Percentiles rank a stretch among this genome's conserved stretches.
Evolutionary conservation across 2,888 invertebrate species (phyloP).

Genomic region (Leptinotarsa juncta): DNA sequence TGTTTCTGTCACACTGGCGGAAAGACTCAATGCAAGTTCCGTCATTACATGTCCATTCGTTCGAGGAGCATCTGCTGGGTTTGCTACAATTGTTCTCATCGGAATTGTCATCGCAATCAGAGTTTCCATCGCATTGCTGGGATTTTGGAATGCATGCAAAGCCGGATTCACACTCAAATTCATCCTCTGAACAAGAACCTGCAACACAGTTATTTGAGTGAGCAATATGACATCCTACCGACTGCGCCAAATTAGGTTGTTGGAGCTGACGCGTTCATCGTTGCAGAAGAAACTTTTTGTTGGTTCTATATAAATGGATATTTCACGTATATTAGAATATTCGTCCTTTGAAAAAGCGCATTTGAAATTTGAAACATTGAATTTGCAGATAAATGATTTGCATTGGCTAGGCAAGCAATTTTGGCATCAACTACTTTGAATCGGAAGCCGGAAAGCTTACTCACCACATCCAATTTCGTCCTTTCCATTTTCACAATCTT

Average conservation of each 20-base stretch:
- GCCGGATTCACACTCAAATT: constrained; percentile 75
- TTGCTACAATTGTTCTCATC: constrained; percentile 70
- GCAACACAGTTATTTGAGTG: constrained; percentile 21
- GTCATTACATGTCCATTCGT: constrained; percentile 73
- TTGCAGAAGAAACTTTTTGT: no score
- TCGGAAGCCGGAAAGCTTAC: constrained; percentile 20
- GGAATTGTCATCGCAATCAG: constrained; percentile 72
- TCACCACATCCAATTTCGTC: constrained; percentile 72
- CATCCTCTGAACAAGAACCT: constrained; percentile 70
- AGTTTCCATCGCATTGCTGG: constrained; percentile 71
- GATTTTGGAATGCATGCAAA: constrained; percentile 69
- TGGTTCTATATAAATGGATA: no score
- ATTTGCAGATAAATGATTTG: not conserved
- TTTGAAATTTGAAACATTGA: not conserved
- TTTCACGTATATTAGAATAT: not conserved
- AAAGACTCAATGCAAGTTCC: constrained; percentile 71
- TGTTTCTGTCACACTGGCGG: constrained; percentile 68
- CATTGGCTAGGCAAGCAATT: not conserved
- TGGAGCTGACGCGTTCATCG: no score
- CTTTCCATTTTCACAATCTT: constrained; percentile 71
- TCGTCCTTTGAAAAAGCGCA: not conserved
- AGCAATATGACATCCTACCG: not conserved
- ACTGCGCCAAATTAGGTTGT: not conserved
- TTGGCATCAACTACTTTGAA: no score
- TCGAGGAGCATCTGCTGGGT: constrained; percentile 63